These are phyloP conservation scores for Nesoenas mayeri DNA, from an alignment of 2,113 vertebrate genomes.

Conservation along the genomic window DNA sequence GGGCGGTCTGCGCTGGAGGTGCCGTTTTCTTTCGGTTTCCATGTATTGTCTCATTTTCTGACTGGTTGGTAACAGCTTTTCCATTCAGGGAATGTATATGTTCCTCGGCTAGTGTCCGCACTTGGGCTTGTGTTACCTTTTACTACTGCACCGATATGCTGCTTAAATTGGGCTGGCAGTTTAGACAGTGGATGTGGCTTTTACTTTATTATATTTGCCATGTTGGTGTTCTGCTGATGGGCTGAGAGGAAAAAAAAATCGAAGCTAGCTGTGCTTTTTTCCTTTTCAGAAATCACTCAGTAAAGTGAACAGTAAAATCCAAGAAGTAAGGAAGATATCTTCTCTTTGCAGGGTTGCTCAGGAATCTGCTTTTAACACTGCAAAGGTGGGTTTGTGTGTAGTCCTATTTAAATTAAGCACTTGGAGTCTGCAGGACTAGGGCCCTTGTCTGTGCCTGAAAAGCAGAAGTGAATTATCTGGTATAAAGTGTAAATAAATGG, in stretches of 20 bases:
- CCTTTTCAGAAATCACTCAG: not conserved
- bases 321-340: not conserved
- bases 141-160: rapidly evolving
- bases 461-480: not conserved
- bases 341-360: not conserved
- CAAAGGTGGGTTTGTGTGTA: not conserved
- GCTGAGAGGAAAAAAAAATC: rapidly evolving
- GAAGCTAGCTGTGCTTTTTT: not conserved
- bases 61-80: not conserved
- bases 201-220: rapidly evolving
- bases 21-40: not conserved
- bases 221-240: not conserved
- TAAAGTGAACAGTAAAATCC: not conserved
- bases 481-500: not conserved
- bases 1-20: not conserved
- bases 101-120: rapidly evolving
- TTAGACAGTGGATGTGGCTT: rapidly evolving
- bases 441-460: not conserved
- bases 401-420: not conserved
- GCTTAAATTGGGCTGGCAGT: rapidly evolving
- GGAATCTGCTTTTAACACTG: not conserved
- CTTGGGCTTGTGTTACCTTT: rapidly evolving
- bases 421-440: not conserved
- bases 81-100: rapidly evolving
- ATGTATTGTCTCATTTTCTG: not conserved